Percentiles rank a stretch among this genome's conserved stretches.
Evolutionary conservation across 1,140 invertebrate genomes (phyloP).

Genomic region (Mercenaria mercenaria): DNA sequence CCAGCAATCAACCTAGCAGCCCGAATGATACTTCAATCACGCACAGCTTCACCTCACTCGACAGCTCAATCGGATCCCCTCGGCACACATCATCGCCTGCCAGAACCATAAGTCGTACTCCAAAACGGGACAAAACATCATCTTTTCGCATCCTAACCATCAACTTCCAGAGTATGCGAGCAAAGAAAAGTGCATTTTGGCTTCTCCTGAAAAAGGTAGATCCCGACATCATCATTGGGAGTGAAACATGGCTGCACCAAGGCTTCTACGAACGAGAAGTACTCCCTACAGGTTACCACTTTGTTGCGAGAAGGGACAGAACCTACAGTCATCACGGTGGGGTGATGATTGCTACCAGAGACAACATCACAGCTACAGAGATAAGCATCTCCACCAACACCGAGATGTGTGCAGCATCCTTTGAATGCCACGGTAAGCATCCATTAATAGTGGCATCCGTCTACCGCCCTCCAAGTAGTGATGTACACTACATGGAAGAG

Average conservation of each 20-base stretch:
- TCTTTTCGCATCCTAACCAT: not conserved
- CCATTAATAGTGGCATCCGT: not conserved
- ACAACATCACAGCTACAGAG: not conserved
- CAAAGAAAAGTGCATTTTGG: not conserved
- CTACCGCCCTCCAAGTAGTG: constrained; percentile 7
- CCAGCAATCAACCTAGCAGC: too few species aligned
- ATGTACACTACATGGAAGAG: not conserved
- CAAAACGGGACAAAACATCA: not conserved
- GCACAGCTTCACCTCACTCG: not conserved
- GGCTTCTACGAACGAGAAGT: constrained; percentile 3
- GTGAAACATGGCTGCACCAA: not conserved
- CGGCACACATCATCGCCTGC: not conserved
- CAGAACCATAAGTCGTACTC: too few species aligned
- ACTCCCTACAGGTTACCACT: not conserved
- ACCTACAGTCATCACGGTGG: not conserved
- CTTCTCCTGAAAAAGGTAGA: too few species aligned
- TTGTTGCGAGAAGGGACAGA: too few species aligned
- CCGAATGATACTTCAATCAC: too few species aligned
- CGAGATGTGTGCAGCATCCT: not conserved
- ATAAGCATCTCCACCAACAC: not conserved
- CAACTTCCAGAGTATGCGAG: constrained; percentile 19
- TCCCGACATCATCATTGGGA: not conserved
- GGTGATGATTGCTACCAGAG: not conserved
- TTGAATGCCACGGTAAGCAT: not conserved
- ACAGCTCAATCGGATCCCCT: not conserved